Conservation (phyloP, 1,140 invertebrate genomes). For the Elymnias hypermnestra region DNA sequence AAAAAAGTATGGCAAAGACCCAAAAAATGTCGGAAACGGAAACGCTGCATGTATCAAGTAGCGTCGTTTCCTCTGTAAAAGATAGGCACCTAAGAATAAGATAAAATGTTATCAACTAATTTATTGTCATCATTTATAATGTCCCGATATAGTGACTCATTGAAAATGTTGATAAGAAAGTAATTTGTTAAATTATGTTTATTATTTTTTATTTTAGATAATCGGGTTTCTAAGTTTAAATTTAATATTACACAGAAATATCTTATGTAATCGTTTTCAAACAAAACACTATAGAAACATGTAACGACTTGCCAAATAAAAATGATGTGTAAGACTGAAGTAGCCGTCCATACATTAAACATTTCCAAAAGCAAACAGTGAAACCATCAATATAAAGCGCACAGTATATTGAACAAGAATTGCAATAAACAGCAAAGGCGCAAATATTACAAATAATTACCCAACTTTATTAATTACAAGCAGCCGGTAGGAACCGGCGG, state of each 20-base stretch:
- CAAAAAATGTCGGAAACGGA: conserved; percentile 63
- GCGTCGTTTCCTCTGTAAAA: conserved; percentile 57
- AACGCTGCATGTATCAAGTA: conserved; percentile 58
- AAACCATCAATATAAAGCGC: conserved; percentile 18
- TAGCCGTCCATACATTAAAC: too few species aligned
- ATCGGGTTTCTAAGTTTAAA: too few species aligned
- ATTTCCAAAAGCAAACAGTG: conserved; percentile 2
- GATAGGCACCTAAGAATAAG: conserved; percentile 44
- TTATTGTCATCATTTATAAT: conserved; percentile 31
- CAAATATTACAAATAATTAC: conserved; percentile 50
- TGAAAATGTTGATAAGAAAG: too few species aligned
- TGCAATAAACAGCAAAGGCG: conserved; percentile 17
- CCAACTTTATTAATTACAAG: conserved; percentile 64
- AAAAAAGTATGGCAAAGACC: conserved; percentile 38
- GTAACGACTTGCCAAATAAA: too few species aligned
- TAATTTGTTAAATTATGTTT: too few species aligned
- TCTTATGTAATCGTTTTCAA: too few species aligned
- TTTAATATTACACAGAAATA: too few species aligned
- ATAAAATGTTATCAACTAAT: conserved; percentile 57
- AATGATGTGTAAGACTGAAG: too few species aligned
- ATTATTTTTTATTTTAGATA: too few species aligned
- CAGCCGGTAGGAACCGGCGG: conserved; percentile 61
- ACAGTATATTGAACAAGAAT: conserved; percentile 22
- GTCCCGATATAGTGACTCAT: conserved; percentile 18
- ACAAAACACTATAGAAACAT: too few species aligned